Evolutionary conservation across 2,888 invertebrate genomes (phyloP).

Genomic region (Drosophila paracracens): DNA sequence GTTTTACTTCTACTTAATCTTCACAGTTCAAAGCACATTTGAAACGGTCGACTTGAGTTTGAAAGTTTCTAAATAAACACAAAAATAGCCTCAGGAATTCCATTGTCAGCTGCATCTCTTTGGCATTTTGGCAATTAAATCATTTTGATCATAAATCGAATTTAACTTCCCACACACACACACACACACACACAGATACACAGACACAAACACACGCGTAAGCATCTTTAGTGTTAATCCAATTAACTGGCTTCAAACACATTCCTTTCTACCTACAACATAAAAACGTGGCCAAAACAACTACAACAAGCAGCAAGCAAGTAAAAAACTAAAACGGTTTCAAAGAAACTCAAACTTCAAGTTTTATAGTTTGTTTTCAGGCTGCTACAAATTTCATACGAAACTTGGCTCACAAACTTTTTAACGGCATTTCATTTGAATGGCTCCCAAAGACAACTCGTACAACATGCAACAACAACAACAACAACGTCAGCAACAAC

Average conservation of each 20-base stretch:
- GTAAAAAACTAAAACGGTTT: conserved; percentile 51
- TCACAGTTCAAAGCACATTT: conserved; percentile 2
- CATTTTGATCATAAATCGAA: conserved; percentile 73
- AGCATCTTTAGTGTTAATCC: conserved; percentile 64
- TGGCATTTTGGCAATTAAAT: conserved; percentile 74
- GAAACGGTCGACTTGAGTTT: conserved; percentile 4
- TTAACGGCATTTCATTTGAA: conserved; percentile 73
- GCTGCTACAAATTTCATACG: conserved; percentile 72
- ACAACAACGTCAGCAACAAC: conserved; percentile 1
- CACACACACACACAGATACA: conserved; percentile 1
- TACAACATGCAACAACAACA: conserved; percentile 6
- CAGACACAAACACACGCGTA: not conserved
- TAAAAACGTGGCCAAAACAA: conserved; percentile 16
- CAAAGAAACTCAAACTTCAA: conserved; percentile 75
- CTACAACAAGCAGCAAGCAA: conserved; percentile 10
- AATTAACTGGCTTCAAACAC: conserved; percentile 76
- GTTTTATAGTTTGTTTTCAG: conserved; percentile 73
- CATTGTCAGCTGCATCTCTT: conserved; percentile 31
- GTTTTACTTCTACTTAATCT: not conserved
- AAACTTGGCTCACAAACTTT: conserved; percentile 71
- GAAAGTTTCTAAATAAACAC: conserved; percentile 9
- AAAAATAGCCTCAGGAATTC: conserved; percentile 6
- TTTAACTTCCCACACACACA: conserved; percentile 44
- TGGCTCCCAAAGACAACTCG: conserved; percentile 33
- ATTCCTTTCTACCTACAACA: conserved; percentile 62